Conservation (phyloP, 2,797 vertebrate genomes). For the Clarias laeviceps region DNA sequence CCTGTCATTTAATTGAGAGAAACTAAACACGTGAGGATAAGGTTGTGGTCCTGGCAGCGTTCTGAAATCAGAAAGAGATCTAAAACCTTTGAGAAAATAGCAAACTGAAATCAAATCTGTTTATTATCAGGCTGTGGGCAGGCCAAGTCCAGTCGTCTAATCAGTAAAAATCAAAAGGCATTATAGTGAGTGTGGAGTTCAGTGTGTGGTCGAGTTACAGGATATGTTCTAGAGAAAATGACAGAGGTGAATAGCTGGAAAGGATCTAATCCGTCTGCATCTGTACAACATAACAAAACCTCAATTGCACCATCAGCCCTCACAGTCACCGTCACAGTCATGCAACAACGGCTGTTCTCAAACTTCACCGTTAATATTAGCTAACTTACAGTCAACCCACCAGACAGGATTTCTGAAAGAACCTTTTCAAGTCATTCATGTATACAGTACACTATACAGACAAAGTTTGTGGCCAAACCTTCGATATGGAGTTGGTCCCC, state of each 20-base stretch:
- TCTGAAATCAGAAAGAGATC: not conserved
- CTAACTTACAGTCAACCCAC: not conserved
- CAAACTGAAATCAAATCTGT: constrained; percentile 22
- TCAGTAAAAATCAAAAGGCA: not conserved
- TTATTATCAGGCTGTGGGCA: constrained; percentile 16
- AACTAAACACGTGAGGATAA: constrained; percentile 26
- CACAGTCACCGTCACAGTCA: constrained; percentile 19
- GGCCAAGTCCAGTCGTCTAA: constrained; percentile 7
- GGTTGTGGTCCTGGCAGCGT: not conserved
- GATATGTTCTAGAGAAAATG: constrained; percentile 15
- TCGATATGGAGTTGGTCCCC: too few relatives aligned
- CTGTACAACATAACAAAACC: not conserved
- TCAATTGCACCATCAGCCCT: not conserved
- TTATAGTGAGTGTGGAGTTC: not conserved
- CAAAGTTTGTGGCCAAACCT: too few relatives aligned
- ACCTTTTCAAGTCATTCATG: not conserved
- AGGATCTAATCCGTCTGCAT: constrained; percentile 19
- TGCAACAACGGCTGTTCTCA: not conserved
- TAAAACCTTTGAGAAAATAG: constrained; percentile 22
- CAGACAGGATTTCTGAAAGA: not conserved
- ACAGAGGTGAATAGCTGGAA: constrained; percentile 2
- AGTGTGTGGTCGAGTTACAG: constrained; percentile 11
- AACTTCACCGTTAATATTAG: not conserved
- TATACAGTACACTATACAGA: not conserved
- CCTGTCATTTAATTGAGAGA: not conserved